Base-by-base conservation (phyloP, 2,888 invertebrate genomes). In the Euzophera pinguis region DNA sequence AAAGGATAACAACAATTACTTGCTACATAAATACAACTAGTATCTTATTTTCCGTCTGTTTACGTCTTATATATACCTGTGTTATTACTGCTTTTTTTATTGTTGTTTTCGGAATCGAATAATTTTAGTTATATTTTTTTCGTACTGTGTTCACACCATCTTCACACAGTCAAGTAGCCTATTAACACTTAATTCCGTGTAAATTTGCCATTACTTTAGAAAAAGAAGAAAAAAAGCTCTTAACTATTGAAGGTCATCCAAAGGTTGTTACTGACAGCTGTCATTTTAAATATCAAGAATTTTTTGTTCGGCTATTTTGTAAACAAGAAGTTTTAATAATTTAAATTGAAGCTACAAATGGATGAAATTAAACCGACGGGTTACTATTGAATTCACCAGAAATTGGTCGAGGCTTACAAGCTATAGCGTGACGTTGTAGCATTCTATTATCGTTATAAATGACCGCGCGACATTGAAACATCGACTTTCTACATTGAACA, bases 191-290 rank as follows among this genome's bases (percentile, higher is more conserved):
- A n/a, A n/a, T n/a, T n/a, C n/a, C n/a, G n/a, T n/a, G n/a, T n/a
- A n/a, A n/a, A n/a, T n/a, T n/a, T n/a, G n/a, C n/a, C n/a, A n/a
- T n/a, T n/a, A n/a, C n/a, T n/a, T n/a, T n/a, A n/a, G n/a, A n/a
- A n/a, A n/a, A n/a, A n/a, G n/a, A n/a, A n/a, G n/a, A n/a, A n/a
- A n/a, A n/a, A n/a, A n/a, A n/a, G n/a, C n/a, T n/a, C n/a, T n/a
- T n/a, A n/a, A n/a, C n/a, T n/a, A n/a, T 1, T 42, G 51, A 54
- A 54, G 54, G 54, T 54, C 54, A 52, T 17, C 1, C n/a, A 35
- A 38, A 54, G 54, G 54, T 43, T 48, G 52, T 10, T 38, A 48
- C 48, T 54, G 47, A 22, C 41, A 59, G 13, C 45, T 45, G 45
- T 45, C 45, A 45, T 34, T 12, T 32, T 14, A 27, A 5, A 27